phyloP scores from a whole-genome alignment of 2,888 invertebrate genomes.

The Polia nebulosa region DNA sequence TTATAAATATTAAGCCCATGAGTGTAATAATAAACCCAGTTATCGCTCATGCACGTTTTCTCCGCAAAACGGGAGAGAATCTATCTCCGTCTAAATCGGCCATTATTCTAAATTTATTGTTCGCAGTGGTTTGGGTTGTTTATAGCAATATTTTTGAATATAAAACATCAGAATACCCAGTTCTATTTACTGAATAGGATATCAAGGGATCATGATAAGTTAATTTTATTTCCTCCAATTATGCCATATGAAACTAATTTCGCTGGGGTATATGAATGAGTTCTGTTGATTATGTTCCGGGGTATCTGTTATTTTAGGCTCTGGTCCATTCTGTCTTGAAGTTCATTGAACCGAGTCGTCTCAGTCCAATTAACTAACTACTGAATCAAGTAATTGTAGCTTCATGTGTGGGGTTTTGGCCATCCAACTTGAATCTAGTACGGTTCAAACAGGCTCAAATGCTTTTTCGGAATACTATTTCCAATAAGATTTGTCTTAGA shows the following conservation, averaged over 20 bases:
- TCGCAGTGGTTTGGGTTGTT: background rate
- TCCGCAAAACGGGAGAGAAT: background rate
- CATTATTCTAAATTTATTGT: slow-evolving; percentile 27
- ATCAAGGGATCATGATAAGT: background rate
- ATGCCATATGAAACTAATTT: slow-evolving; percentile 1
- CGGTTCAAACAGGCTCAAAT: background rate
- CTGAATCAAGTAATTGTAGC: background rate
- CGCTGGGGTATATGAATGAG: background rate
- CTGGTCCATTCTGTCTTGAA: slow-evolving; percentile 4
- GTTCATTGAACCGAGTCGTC: slow-evolving; percentile 25
- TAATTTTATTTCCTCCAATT: background rate
- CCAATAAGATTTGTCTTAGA: too few species aligned
- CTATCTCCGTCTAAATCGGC: background rate
- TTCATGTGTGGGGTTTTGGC: background rate
- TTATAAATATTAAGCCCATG: background rate
- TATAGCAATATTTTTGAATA: background rate
- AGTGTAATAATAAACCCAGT: background rate
- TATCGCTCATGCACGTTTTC: background rate
- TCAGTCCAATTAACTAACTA: slow-evolving; percentile 6
- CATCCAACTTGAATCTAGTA: background rate
- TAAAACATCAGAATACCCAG: background rate
- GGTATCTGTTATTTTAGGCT: slow-evolving; percentile 30
- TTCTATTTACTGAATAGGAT: background rate
- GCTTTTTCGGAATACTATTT: background rate
- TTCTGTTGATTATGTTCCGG: slow-evolving; percentile 1